Conservation (phyloP, 2,888 invertebrate species). For the Lycophotia porphyrea region DNA sequence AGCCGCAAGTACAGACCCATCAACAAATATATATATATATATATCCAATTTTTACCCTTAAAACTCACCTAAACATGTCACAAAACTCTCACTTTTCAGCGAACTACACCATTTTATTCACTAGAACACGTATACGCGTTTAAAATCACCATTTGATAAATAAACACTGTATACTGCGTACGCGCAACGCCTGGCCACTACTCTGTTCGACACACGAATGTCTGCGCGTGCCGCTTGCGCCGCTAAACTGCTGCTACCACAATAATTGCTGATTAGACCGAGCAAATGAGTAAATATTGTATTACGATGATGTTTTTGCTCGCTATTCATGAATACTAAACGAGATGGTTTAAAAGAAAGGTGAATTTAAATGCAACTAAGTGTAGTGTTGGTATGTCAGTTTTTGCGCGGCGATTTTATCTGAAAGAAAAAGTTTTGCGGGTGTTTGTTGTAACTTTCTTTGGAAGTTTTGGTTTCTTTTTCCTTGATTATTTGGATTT, state of each 20-base stretch:
- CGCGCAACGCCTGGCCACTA: constrained; percentile 56
- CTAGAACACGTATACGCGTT: constrained; percentile 40
- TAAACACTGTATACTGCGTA: constrained; percentile 56
- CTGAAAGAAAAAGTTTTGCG: constrained; percentile 28
- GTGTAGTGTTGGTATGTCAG: constrained; percentile 37
- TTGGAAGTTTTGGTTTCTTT: constrained; percentile 25
- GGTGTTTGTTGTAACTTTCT: constrained; percentile 37
- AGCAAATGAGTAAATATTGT: constrained; percentile 46
- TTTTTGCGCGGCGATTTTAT: constrained; percentile 46
- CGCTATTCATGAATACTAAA: constrained; percentile 42
- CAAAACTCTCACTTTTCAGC: constrained; percentile 51
- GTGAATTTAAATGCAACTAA: constrained; percentile 47
- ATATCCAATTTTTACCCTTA: too few relatives aligned
- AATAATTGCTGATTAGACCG: constrained; percentile 57
- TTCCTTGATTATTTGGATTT: constrained; percentile 22
- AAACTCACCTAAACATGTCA: constrained; percentile 58
- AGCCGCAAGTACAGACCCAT: neutral
- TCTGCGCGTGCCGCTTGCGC: constrained; percentile 58
- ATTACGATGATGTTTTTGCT: constrained; percentile 50
- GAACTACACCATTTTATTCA: constrained; percentile 54
- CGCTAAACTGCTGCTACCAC: constrained; percentile 50
- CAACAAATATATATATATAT: neutral
- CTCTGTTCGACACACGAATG: constrained; percentile 59
- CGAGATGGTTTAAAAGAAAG: constrained; percentile 53
- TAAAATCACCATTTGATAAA: constrained; percentile 61